A percentile compares a stretch with the other conserved stretches of the same genome.
Conservation (phyloP, 2,797 vertebrate genomes). For the Xenopus petersii region DNA sequence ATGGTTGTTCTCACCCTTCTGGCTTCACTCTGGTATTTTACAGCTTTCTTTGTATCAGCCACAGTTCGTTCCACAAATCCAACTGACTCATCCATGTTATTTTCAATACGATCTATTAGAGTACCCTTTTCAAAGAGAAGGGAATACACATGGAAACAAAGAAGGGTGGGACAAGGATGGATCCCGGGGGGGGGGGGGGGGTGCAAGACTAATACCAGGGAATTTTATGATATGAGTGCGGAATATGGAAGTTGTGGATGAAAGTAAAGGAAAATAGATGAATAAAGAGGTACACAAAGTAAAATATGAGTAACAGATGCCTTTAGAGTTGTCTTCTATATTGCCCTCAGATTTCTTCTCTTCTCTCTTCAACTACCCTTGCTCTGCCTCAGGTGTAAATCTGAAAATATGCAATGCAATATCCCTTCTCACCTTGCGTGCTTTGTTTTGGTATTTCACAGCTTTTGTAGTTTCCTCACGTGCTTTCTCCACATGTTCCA, state of each 20-base stretch:
- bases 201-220: not conserved
- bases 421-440: conserved; percentile 72
- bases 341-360: not conserved
- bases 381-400: not conserved
- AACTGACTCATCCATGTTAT: conserved; percentile 96
- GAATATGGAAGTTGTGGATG: not conserved
- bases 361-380: not conserved
- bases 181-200: not conserved
- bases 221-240: not conserved
- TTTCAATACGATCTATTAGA: conserved; percentile 94
- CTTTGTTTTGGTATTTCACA: conserved; percentile 74
- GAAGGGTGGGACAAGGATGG: not conserved
- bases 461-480: conserved; percentile 78
- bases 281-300: not conserved
- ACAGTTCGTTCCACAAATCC: conserved; percentile 92
- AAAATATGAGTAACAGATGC: not conserved
- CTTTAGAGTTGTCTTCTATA: conserved; percentile 1
- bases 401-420: not conserved
- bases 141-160: conserved; percentile 18
- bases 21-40: conserved; percentile 94
- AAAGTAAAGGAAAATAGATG: conserved; percentile 3
- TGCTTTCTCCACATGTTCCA: conserved; percentile 75
- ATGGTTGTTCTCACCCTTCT: conserved; percentile 79
- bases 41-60: conserved; percentile 93
- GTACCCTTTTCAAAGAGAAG: conserved; percentile 71